Evolutionary conservation across 2,888 invertebrate species (phyloP).

Genomic region (Osmoderma eremita): DNA sequence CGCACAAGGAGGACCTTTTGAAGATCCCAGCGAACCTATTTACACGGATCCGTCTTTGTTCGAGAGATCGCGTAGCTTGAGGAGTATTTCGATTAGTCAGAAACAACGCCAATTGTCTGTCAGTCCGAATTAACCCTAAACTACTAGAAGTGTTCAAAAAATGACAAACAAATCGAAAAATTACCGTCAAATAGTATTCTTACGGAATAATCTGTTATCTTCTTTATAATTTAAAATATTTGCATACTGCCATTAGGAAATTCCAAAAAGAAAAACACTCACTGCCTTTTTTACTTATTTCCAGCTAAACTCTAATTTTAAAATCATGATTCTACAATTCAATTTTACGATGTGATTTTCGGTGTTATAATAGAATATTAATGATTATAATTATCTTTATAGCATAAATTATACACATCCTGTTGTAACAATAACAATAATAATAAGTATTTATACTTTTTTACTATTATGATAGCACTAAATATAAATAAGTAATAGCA

Average conservation of each 20-base stretch:
- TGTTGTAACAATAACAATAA: too few relatives aligned
- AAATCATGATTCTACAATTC: too few relatives aligned
- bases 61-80: conserved; percentile 81
- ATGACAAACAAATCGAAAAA: background rate
- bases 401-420: too few relatives aligned
- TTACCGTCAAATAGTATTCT: too few relatives aligned
- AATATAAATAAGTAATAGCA: conserved; percentile 1
- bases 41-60: conserved; percentile 93
- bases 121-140: conserved; percentile 24
- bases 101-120: conserved; percentile 53
- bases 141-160: background rate
- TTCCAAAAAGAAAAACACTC: background rate
- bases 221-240: too few relatives aligned
- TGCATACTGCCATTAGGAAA: conserved; percentile 28
- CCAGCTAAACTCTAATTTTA: too few relatives aligned
- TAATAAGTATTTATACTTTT: background rate
- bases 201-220: too few relatives aligned
- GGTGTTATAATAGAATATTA: too few relatives aligned
- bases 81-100: conserved; percentile 70
- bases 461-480: conserved; percentile 14
- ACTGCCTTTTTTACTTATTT: conserved; percentile 12
- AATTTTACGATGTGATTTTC: too few relatives aligned
- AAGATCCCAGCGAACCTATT: conserved; percentile 92
- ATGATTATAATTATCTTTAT: too few relatives aligned
- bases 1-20: conserved; percentile 68